Base-by-base conservation (phyloP, 2,797 vertebrate species). In the Pseudochirops cupreus region DNA sequence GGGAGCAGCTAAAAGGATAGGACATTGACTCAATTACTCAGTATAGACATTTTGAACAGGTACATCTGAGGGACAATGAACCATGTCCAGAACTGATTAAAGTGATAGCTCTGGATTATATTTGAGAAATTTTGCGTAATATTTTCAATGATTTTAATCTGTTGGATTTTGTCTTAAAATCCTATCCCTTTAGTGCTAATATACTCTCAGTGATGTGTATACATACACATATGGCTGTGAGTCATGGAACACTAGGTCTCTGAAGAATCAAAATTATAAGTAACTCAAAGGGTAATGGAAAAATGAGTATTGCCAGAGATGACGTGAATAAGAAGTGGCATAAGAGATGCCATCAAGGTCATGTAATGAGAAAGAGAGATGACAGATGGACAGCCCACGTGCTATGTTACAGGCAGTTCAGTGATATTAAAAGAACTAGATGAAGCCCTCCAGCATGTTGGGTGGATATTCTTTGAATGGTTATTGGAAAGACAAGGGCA, bases 341-440 rank as follows among this genome's bases (percentile, higher is more conserved):
- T 26, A 87, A 87, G 74, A 46, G 39, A 87, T 46, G 74, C 39
- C 74, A 87, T 46, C 6, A 21, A 87, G 74, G 74, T 87, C 74
- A 87, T 87, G 74, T 87, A 46, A 46, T 87, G 67, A 74, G 67
- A 46, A 87, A 1, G 39, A 87, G 21, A 87, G 7, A 87, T 87
- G 74, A 87, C 74, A 87, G 74, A 87, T 87, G 74, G 67, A 74
- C 67, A 74, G 67, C 39, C 74, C 74, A 87, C 39, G 39, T 87
- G 74, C 39, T 87, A 87, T 87, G 74, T 87, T 87, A n/a, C n/a
- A n/a, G 74, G 74, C 74, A 87, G 74, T 87, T 46, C 74, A 87
- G 74, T 87, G 74, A 87, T 87, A 46, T 87, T 87, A 87, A 87
- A 87, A 87, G 74, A 87, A 46, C 74, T 87, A 87, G 39, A 87